These are phyloP conservation scores for Theristus sp. DNA, from an alignment of 2,888 invertebrate genomes.

Conservation along the genomic window DNA sequence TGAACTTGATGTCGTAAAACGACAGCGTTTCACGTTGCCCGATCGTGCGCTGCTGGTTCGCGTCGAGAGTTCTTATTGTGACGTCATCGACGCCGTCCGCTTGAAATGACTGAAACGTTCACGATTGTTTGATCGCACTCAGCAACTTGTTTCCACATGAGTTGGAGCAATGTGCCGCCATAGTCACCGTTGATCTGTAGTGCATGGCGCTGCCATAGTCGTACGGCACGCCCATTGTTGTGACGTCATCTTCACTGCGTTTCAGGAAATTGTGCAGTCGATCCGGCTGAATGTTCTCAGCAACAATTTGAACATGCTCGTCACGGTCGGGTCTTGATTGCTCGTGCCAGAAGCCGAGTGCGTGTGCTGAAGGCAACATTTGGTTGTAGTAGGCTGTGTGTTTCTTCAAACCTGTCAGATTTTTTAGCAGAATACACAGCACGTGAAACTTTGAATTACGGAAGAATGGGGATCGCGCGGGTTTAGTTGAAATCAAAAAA, in stretches of 20 bases:
- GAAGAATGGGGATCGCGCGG: too few relatives aligned
- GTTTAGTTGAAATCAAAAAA: too few relatives aligned
- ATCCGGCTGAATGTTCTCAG: neutral
- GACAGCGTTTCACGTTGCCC: slow-evolving; percentile 1
- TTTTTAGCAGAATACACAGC: too few relatives aligned
- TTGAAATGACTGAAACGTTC: neutral
- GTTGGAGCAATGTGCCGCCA: neutral
- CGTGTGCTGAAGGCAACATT: too few relatives aligned
- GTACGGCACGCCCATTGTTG: neutral
- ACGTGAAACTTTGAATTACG: too few relatives aligned
- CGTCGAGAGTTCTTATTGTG: slow-evolving; percentile 11
- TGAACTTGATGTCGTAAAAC: slow-evolving; percentile 2
- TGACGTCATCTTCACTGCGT: neutral
- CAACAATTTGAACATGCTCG: slow-evolving; percentile 15
- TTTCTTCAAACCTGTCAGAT: too few relatives aligned
- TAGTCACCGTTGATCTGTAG: slow-evolving; percentile 17
- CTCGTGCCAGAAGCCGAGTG: slow-evolving; percentile 24
- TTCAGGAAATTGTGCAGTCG: neutral
- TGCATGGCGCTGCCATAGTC: slow-evolving; percentile 17
- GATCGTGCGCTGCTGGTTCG: neutral
- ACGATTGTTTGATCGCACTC: neutral
- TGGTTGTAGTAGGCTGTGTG: too few relatives aligned
- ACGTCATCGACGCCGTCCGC: slow-evolving; percentile 3
- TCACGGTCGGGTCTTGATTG: slow-evolving; percentile 22
- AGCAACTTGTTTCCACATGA: neutral